Conservation (phyloP, 2,797 vertebrate genomes). For the Sebastolobus alascanus region DNA sequence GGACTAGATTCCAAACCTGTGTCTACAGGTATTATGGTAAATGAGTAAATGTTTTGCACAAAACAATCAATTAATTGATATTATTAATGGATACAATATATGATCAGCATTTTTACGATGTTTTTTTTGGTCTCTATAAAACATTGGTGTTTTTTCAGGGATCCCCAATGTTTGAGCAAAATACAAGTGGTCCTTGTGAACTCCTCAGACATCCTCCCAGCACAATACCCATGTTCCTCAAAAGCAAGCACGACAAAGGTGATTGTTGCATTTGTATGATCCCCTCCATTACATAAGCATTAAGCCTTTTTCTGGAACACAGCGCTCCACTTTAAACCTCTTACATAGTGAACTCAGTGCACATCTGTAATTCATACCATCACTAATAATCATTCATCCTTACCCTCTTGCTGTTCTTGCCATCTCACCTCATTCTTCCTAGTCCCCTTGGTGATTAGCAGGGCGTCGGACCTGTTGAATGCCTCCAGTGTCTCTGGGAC, state of each 20-base stretch:
- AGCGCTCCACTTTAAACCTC: neutral
- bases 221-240: conserved; percentile 51
- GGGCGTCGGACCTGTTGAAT: conserved; percentile 82
- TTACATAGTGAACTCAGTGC: conserved; percentile 14
- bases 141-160: conserved; percentile 43
- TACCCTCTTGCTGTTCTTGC: conserved; percentile 40
- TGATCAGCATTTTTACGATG: neutral
- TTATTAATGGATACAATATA: neutral
- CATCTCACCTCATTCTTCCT: conserved; percentile 84
- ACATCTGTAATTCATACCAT: conserved; percentile 39
- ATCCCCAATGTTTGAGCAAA: conserved; percentile 67
- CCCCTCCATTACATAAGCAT: conserved; percentile 48
- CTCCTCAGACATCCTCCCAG: conserved; percentile 56
- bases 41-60: neutral
- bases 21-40: neutral
- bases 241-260: conserved; percentile 73
- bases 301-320: neutral
- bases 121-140: neutral
- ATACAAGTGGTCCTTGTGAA: conserved; percentile 57
- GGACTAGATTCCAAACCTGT: neutral
- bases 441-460: conserved; percentile 82
- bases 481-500: conserved; percentile 68
- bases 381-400: conserved; percentile 37
- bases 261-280: conserved; percentile 40
- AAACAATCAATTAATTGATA: neutral